phyloP scores from a whole-genome alignment of 2,888 invertebrate genomes.

The Thecocarcelia acutangulata region DNA sequence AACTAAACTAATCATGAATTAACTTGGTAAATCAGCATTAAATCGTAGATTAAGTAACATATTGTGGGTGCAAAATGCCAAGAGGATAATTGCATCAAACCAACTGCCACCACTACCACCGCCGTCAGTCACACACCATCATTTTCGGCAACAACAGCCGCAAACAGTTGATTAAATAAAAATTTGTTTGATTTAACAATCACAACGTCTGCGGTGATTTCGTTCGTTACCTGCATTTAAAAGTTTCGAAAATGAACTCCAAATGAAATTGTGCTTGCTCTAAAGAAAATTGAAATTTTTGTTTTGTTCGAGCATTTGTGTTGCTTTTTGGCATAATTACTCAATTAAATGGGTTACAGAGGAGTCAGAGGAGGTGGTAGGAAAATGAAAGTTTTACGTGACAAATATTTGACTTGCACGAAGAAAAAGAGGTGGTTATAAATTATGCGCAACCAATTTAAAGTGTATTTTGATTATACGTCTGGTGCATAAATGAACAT shows the following conservation, averaged over 20 bases:
- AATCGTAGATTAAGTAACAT: conserved; percentile 66
- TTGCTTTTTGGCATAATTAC: conserved; percentile 64
- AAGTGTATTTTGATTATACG: conserved; percentile 40
- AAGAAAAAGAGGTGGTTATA: conserved; percentile 45
- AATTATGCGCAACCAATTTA: conserved; percentile 55
- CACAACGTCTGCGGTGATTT: conserved; percentile 20
- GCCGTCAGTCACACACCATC: neutral
- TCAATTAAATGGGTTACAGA: conserved; percentile 60
- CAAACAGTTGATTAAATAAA: conserved; percentile 60
- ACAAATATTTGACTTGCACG: conserved; percentile 50
- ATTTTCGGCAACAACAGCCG: neutral
- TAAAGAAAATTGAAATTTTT: conserved; percentile 43
- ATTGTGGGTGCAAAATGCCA: conserved; percentile 69
- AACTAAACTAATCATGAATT: conserved; percentile 62
- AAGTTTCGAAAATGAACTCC: conserved; percentile 27
- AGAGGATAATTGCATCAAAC: conserved; percentile 64
- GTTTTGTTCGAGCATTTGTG: conserved; percentile 29
- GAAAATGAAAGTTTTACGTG: conserved; percentile 67
- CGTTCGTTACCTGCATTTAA: conserved; percentile 7
- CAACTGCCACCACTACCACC: conserved; percentile 35
- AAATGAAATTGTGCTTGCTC: conserved; percentile 8
- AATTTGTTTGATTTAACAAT: conserved; percentile 54
- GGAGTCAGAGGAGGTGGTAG: conserved; percentile 39
- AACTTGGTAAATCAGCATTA: conserved; percentile 63
- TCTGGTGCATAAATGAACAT: conserved; percentile 13